These are phyloP conservation scores for Oreotrochilus melanogaster DNA, from an alignment of 2,113 vertebrate genomes.

Conservation along the genomic window DNA sequence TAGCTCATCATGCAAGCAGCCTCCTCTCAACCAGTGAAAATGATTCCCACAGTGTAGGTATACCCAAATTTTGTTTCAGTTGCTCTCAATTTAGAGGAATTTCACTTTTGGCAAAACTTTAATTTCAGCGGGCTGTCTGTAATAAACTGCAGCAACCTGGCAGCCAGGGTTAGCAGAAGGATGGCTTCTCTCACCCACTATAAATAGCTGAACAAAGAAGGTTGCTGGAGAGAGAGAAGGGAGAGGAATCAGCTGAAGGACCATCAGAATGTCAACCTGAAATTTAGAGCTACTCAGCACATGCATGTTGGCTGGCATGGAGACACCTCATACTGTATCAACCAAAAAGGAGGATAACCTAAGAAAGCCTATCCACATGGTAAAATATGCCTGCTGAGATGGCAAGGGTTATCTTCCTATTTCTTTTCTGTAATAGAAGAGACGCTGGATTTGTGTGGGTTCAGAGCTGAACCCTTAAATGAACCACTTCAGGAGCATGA, in stretches of 20 bases:
- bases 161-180: not conserved
- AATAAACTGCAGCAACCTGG: not conserved
- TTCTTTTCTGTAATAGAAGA: not conserved
- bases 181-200: not conserved
- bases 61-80: not conserved
- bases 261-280: not conserved
- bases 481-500: not conserved
- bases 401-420: not conserved
- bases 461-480: not conserved
- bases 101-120: not conserved
- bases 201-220: not conserved
- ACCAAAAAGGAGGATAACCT: not conserved
- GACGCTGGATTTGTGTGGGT: not conserved
- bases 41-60: rapidly evolving
- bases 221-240: not conserved
- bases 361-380: not conserved
- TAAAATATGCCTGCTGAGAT: not conserved
- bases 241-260: not conserved
- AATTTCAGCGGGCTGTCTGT: too few species aligned
- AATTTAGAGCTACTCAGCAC: rapidly evolving
- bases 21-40: not conserved
- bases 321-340: not conserved
- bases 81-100: not conserved
- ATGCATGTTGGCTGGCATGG: not conserved
- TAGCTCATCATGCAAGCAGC: too few species aligned